Base-by-base conservation (phyloP, 2,797 vertebrate genomes). In the Hydrolagus colliei region DNA sequence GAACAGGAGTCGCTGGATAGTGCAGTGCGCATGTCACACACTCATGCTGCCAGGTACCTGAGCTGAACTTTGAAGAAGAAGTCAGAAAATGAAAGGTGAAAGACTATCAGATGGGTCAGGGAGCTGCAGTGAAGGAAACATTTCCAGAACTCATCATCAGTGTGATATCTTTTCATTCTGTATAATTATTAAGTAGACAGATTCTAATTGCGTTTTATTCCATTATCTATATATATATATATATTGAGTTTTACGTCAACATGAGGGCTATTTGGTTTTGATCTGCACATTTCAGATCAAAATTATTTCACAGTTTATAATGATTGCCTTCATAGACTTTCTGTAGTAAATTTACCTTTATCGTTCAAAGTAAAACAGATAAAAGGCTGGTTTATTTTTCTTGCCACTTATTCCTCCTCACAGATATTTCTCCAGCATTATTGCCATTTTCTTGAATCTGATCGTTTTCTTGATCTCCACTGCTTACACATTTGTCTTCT, bases 51-150 rank as follows among this genome's bases (percentile, higher is more conserved):
- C 86, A 87, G 86, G 92, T 94, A 95, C 94, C 94, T 92, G 89
- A 89, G 86, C 86, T 84, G 86, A 86, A 75, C 72, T 86, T 89
- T 80, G 88, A 90, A n/a, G 92, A 92, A 93, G 86, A 93, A 89
- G 92, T 99, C 97, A 99, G 96, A 99, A 99, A 93, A 97, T 97
- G 95, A 98, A 98, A 91, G 98, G 97, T 92, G 98, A 98, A 90
- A 99, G 97, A 90, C 96, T 96, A 94, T 98, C 97, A 96, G 97
- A 96, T 90, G 97, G 96, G 91, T 97, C 96, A 91, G 96, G 96
- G 93, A 95, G 95, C 95, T 97, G 96, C 91, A 93, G 93, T 93
- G 93, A 92, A 93, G 89, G 91, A 93, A 93, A 91, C 67, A 94
- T 86, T 82, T 89, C 75, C 86, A 86, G 62, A 84, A 84, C 7